Base-by-base conservation (phyloP, 2,797 vertebrate species). In the Cuculus canorus region DNA sequence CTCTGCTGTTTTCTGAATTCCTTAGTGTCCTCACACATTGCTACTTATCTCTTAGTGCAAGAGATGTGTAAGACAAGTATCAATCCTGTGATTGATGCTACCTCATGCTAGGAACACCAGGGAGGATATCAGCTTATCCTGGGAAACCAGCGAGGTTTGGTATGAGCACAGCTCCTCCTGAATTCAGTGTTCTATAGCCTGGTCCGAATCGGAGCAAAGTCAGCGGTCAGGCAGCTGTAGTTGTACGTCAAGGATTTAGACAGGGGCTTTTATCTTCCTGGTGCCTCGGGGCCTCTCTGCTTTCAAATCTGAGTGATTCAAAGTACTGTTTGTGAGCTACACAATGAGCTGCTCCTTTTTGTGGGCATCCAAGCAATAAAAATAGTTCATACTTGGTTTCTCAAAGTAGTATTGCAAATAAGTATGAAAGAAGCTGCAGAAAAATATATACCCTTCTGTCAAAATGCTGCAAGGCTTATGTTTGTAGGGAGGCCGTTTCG, bases 321-420 rank as follows among this genome's bases (percentile, higher is more conserved):
- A 63, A 90, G 82, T n/a, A 11, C 78, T 60, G 59, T 43, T 35
- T 28, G n/a, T 53, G 83, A 85, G 78, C 89, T 66, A 9, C 48
- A 10, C 66, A 63, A 48, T 0, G 2, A 76, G 91, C 83, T 72
- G 80, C 78, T 95, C 80, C 70, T 82, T 43, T 76, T 71, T 89
- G 90, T 83, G 91, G 86, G 16, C 75, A 77, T 60, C 75, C 8
- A 2, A 68, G 88, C 78, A 92, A 88, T 90, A 90, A 90, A 94
- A 96, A 90, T 85, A 92, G 93, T 94, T 95, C 79, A 22, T 85
- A 64, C 65, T 78, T 75, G 37, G 72, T 91, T 90, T 60, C 61
- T 85, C 37, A 30, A 93, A 92, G 70, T 8, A 7, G 33, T 71
- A 10, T 6, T 60, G 57, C 48, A 57, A 91, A 73, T 39, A 72